Evolutionary conservation across 2,113 vertebrate species (phyloP), one percentile per base, ranked within the genome.

Genomic region (Actinemys pallida): DNA sequence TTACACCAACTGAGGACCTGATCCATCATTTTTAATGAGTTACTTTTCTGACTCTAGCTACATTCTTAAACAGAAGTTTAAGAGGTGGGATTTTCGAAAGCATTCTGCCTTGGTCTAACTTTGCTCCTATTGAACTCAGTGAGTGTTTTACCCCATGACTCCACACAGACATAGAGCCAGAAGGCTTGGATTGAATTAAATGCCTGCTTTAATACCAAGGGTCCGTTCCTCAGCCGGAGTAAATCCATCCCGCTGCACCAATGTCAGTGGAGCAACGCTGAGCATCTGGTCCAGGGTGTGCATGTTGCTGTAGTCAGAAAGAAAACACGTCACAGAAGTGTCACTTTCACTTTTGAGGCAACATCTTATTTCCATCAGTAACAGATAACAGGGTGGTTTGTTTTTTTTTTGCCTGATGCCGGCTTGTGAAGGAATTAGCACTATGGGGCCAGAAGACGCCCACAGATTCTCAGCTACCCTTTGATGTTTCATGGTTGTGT

Each of bases 241-340:
- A 0, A 3, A 9, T 75, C 19, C 0, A 78, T 62, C 83, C 20
- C 42, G 11, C n/a, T 0, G 2, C 12, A 0, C 1, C 2, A 76
- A 2, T 52, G 8, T 35, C 59, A 45, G 79, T 4, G n/a, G 31
- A 35, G 72, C 79, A 76, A 62, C 31, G 53, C 79, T 72, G 81
- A 57, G 88, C 72, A 20, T 52, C 78, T n/a, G 35, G 8, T 19
- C 49, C 81, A 4, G 16, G 3, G 5, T 2, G 69, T 22, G 52
- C 72, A 31, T 25, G 3, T n/a, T 27, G 2, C 17, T 45, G 31
- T 53, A 31, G n/a, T 79, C 54, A 8, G 11, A 1, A 19, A 62
- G 72, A 27, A 22, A 82, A 56, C 47, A 1, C n/a, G 56, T 6
- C 39, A 76, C 10, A 45, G 27, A 50, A 80, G 39, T 0, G 4